phyloP scores from a whole-genome alignment of 2,888 invertebrate genomes.

The Drosophila hawaiiensis region DNA sequence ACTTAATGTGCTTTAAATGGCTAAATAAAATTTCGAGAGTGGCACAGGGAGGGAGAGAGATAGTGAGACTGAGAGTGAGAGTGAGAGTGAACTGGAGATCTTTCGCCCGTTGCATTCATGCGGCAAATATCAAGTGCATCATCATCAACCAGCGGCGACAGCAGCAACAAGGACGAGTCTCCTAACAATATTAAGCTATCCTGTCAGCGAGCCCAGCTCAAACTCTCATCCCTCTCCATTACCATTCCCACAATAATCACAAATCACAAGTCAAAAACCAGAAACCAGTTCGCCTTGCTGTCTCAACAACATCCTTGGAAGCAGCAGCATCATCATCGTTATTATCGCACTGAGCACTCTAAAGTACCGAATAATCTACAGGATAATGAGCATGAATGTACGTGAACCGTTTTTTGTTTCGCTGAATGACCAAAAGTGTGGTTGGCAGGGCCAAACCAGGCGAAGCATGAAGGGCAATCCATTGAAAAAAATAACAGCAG shows the following conservation, averaged over 20 bases:
- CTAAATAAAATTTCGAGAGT: slow-evolving; percentile 16
- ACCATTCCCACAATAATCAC: slow-evolving; percentile 15
- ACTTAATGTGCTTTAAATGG: slow-evolving; percentile 77
- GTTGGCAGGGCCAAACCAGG: slow-evolving; percentile 13
- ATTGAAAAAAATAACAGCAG: slow-evolving; percentile 40
- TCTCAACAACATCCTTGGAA: slow-evolving; percentile 60
- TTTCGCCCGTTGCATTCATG: slow-evolving; percentile 65
- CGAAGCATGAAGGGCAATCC: slow-evolving; percentile 54
- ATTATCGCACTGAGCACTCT: slow-evolving; percentile 77
- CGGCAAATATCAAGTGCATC: slow-evolving; percentile 80
- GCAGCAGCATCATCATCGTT: slow-evolving; percentile 65
- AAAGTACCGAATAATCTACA: slow-evolving; percentile 80
- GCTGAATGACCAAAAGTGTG: slow-evolving; percentile 4
- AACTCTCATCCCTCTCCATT: slow-evolving; percentile 1
- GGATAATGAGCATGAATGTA: slow-evolving; percentile 80
- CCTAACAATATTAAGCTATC: slow-evolving; percentile 59
- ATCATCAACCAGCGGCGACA: slow-evolving; percentile 58
- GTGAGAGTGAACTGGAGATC: slow-evolving; percentile 8
- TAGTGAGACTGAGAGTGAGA: background rate
- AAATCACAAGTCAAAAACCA: slow-evolving; percentile 35
- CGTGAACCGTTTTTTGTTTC: slow-evolving; percentile 65
- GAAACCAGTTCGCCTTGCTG: slow-evolving; percentile 20
- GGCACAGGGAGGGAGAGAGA: background rate
- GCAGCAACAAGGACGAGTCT: slow-evolving; percentile 56
- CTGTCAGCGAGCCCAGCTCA: slow-evolving; percentile 10